Evolutionary conservation across 2,113 vertebrate genomes (phyloP), one percentile per base, ranked within the genome.

Genomic region (Oreochromis spilurus): DNA sequence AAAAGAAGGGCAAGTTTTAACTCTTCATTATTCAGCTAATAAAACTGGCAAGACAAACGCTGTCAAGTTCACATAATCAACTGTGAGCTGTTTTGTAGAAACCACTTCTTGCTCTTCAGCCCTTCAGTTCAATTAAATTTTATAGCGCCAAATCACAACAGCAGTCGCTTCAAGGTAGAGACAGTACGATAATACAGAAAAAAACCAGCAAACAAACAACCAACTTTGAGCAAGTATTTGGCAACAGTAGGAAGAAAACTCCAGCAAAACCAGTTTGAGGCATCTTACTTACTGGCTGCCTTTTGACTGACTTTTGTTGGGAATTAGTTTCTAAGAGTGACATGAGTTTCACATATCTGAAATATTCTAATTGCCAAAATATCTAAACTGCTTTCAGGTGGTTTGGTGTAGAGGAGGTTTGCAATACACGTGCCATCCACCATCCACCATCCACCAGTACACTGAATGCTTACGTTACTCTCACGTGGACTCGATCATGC

Each of bases 161-260:
- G 31, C 17, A 65, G 31, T 12, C 6, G 1, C 31, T 65, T 65
- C 10, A 65, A 62, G 31, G 31, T 65, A 65, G 60, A 65, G 60
- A 65, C 31, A 2, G 0, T 12, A 12, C 1, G 0, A 34, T 34
- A 34, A 62, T n/a, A 36, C 10, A 38, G 60, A 38, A 34, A 13
- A 65, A 21, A 65, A 34, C 0, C 19, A 65, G 19, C n/a, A 21
- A 38, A 13, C 34, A 65, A 38, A 13, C 60, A 21, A 38, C 6
- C 60, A 38, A 38, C 60, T 21, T 13, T 65, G 34, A 65, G 11
- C 60, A 65, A 65, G 60, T 38, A 65, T 13, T 38, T 21, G 34
- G 60, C 10, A n/a, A 38, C 11, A 65, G 31, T 38, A 5, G 17
- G 60, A 65, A 38, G 11, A 67, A 38, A 21, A 65, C 4, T 65